Evolutionary conservation across 1,140 invertebrate genomes (phyloP), one percentile per base, ranked within the genome.

Genomic region (Wiebesia pumilae): DNA sequence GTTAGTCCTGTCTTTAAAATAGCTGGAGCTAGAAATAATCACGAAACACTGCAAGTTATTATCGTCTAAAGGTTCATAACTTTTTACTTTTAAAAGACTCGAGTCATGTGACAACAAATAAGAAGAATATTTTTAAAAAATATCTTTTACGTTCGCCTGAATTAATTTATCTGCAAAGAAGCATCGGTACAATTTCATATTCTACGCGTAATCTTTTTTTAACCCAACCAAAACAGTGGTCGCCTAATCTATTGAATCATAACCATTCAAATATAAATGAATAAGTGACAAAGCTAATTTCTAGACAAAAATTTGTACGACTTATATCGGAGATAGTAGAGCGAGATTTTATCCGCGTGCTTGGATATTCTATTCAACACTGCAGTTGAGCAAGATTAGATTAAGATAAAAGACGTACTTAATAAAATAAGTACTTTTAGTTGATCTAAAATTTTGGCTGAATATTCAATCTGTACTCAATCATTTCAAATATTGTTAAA

Each of bases 381-480:
- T 78, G 30, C 19, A 83, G 35, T 77, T 67, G 6, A 67, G 16
- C 40, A 62, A 78, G 73, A 84, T 84, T 79, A 84, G 75, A 84
- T 84, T 78, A 84, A 3, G 58, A 43, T 65, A n/a, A 84, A 78
- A 78, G 35, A 84, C 19, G 19, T 65, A 62, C 38, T 62, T 83
- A 33, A 78, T 65, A 51, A 77, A 33, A 40, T n/a, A 67, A 80
- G 27, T 77, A 77, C 24, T 62, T 47, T 16, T 35, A 83, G 35
- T 58, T 27, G 27, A 40, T 75, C 3, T 43, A 30, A 81, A 67
- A 14, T n/a, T n/a, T n/a, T n/a, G n/a, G n/a, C n/a, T n/a, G n/a
- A n/a, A n/a, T n/a, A n/a, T n/a, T n/a, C n/a, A n/a, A n/a, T n/a
- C n/a, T n/a, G n/a, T n/a, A n/a, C n/a, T n/a, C n/a, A n/a, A n/a